Conservation (phyloP, 2,797 vertebrate genomes). For the Muscicapa comitata region DNA sequence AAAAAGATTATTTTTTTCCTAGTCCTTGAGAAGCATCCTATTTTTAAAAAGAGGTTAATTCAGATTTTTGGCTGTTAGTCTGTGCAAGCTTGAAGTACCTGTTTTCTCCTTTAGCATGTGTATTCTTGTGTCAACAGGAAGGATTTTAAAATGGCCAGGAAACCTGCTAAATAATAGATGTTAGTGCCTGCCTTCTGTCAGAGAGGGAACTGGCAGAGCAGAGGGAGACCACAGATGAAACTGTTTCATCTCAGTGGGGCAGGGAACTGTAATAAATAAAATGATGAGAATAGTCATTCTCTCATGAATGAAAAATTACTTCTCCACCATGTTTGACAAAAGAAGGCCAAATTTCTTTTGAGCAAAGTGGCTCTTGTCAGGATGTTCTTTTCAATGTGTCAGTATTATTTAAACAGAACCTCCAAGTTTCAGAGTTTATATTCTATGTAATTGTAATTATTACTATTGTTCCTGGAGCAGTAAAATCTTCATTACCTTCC, state of each 20-base stretch:
- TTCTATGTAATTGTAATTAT: not conserved
- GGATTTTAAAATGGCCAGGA: conserved; percentile 43
- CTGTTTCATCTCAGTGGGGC: conserved; percentile 58
- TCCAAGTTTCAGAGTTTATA: not conserved
- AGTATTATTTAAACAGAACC: conserved; percentile 5
- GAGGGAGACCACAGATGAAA: conserved; percentile 27
- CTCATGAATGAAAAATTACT: conserved; percentile 50
- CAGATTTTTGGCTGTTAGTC: not conserved
- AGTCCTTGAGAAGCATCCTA: not conserved
- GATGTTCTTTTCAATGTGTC: not conserved
- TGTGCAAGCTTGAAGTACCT: not conserved
- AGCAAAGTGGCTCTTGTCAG: conserved; percentile 12
- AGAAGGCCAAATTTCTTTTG: conserved; percentile 16
- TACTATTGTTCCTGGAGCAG: not conserved
- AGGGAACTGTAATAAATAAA: conserved; percentile 46
- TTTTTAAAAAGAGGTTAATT: not conserved
- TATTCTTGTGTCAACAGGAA: conserved; percentile 25
- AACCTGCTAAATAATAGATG: conserved; percentile 59
- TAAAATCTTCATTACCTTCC: not conserved
- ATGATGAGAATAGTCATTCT: conserved; percentile 1
- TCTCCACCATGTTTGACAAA: conserved; percentile 7
- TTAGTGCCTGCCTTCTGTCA: conserved; percentile 33
- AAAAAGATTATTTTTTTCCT: not conserved
- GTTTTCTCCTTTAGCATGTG: not conserved
- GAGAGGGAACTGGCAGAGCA: conserved; percentile 10